Evolutionary conservation across 2,797 vertebrate species (phyloP).

Genomic region (Melanotaenia trifasciata): DNA sequence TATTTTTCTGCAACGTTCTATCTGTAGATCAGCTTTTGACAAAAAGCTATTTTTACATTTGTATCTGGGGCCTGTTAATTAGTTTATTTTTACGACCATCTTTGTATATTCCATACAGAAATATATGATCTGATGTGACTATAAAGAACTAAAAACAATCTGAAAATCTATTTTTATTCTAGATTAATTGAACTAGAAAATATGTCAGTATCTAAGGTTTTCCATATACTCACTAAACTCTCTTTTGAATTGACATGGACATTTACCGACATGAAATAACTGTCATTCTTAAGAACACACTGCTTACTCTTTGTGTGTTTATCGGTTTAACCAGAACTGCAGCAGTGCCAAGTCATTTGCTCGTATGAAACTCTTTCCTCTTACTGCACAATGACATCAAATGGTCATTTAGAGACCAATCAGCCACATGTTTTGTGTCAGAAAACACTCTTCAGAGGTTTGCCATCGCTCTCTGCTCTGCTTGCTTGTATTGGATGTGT

Average conservation of each 20-base stretch:
- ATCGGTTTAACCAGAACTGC: neutral
- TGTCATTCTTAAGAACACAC: neutral
- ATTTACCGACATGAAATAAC: too few species aligned
- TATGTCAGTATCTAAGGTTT: constrained; percentile 24
- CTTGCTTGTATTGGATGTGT: constrained; percentile 61
- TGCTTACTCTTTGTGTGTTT: neutral
- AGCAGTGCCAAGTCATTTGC: constrained; percentile 27
- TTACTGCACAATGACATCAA: constrained; percentile 22
- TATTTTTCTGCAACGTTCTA: too few species aligned
- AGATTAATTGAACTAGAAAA: constrained; percentile 50
- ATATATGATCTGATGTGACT: neutral
- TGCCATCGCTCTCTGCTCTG: constrained; percentile 34
- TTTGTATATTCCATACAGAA: neutral
- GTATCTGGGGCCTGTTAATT: too few species aligned
- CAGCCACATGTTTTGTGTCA: constrained; percentile 30
- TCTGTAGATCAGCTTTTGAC: too few species aligned
- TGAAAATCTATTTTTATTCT: constrained; percentile 63
- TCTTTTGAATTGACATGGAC: too few species aligned
- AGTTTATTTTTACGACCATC: neutral
- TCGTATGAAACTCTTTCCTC: constrained; percentile 11
- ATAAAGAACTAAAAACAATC: constrained; percentile 37
- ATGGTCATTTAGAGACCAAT: constrained; percentile 47
- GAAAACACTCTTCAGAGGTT: constrained; percentile 47
- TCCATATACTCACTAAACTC: constrained; percentile 7
- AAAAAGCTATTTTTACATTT: too few species aligned